Evolutionary conservation across 2,797 vertebrate species (phyloP).

Genomic region (Ara ararauna): DNA sequence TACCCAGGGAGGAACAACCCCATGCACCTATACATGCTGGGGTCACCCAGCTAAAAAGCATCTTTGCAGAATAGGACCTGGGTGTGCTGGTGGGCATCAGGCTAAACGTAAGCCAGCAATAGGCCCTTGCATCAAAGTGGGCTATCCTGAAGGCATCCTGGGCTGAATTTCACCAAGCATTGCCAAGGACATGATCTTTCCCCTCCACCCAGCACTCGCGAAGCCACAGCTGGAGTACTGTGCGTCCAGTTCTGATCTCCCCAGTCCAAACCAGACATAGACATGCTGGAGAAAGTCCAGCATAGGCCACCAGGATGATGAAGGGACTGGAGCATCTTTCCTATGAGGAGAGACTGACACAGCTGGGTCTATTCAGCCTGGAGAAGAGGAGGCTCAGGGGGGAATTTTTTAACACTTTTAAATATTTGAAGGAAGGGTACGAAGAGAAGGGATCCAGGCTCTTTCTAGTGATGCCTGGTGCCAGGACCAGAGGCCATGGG

Average conservation of each 20-base stretch:
- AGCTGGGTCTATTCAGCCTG: not conserved
- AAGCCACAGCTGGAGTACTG: not conserved
- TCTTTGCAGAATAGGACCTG: not conserved
- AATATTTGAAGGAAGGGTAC: not conserved
- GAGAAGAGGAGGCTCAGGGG: rapidly evolving
- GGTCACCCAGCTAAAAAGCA: not conserved
- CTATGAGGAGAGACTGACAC: not conserved
- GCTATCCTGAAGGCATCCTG: not conserved
- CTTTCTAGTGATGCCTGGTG: not conserved
- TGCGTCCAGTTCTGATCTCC: not conserved
- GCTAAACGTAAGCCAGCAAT: not conserved
- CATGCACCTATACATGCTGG: not conserved
- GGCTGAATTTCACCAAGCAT: not conserved
- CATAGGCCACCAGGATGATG: not conserved
- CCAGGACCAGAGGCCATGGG: not conserved
- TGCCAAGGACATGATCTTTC: not conserved
- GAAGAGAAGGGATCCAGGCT: not conserved
- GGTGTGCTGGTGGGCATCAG: not conserved
- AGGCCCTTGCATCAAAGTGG: not conserved
- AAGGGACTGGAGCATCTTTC: not conserved
- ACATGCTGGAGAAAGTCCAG: not conserved
- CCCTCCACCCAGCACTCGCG: not conserved
- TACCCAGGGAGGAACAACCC: not conserved
- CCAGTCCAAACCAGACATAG: not conserved
- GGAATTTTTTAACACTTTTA: not conserved